Percentiles rank a stretch among this genome's conserved stretches.
Conservation (phyloP, 2,797 vertebrate genomes). For the Anniella stebbinsi region DNA sequence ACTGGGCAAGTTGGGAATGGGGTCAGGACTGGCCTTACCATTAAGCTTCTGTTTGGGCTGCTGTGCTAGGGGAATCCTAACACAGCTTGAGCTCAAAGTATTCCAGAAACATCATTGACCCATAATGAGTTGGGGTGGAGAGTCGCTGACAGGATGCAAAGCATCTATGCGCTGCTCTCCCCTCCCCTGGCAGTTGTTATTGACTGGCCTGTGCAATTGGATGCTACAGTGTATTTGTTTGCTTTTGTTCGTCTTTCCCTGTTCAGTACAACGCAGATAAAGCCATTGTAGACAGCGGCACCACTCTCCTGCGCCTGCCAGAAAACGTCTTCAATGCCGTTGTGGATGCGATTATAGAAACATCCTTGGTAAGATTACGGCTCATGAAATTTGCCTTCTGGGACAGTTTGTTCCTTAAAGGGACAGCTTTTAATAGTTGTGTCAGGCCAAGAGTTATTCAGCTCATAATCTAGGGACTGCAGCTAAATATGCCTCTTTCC, state of each 20-base stretch:
- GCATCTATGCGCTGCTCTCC: neutral
- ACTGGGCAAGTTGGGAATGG: neutral
- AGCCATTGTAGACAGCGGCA: slow-evolving; percentile 98
- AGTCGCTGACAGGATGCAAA: neutral
- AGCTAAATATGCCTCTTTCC: neutral
- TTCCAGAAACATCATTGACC: neutral
- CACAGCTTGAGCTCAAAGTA: neutral
- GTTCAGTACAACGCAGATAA: slow-evolving; percentile 94
- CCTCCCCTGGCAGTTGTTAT: neutral
- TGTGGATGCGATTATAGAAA: slow-evolving; percentile 88
- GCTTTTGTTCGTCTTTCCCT: slow-evolving; percentile 21
- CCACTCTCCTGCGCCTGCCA: slow-evolving; percentile 94
- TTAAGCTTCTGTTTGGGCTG: neutral
- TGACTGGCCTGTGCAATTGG: slow-evolving; percentile 19
- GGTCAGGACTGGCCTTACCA: neutral
- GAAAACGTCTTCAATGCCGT: slow-evolving; percentile 92
- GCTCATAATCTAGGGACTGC: slow-evolving; percentile 2
- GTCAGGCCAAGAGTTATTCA: neutral
- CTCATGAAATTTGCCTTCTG: neutral
- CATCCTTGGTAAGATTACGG: slow-evolving; percentile 85
- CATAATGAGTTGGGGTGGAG: neutral
- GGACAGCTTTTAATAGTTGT: neutral
- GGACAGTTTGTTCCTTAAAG: neutral
- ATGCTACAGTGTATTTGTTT: slow-evolving; percentile 15
- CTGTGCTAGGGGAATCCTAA: neutral